Evolutionary conservation across 2,113 vertebrate species (phyloP).

Genomic region (Forbesichthys agassizii): DNA sequence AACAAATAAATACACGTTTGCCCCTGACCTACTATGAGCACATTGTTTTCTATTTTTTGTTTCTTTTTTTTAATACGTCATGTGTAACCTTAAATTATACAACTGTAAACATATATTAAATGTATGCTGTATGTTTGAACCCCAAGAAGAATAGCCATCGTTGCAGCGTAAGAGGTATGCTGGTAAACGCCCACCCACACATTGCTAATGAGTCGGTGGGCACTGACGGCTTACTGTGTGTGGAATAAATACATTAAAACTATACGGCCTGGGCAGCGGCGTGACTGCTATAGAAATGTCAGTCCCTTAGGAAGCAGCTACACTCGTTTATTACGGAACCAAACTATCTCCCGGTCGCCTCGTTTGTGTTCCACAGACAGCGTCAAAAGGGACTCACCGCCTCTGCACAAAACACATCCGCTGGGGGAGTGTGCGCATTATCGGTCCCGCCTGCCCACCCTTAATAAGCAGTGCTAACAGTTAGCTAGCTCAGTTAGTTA

Average conservation of each 20-base stretch:
- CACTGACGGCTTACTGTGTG: too few species aligned
- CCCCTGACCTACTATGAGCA: too few species aligned
- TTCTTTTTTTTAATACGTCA: too few species aligned
- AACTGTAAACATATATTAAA: too few species aligned
- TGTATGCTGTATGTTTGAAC: too few species aligned
- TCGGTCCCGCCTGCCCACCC: conserved; percentile 10
- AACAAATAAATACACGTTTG: not conserved
- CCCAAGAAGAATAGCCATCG: too few species aligned
- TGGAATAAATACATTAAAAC: too few species aligned
- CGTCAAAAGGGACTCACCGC: conserved; percentile 51
- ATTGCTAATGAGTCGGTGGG: too few species aligned
- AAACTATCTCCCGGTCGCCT: conserved; percentile 70
- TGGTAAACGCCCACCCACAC: too few species aligned
- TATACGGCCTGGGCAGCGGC: not conserved
- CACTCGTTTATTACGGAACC: not conserved
- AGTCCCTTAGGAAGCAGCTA: conserved; percentile 9
- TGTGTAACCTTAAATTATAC: too few species aligned
- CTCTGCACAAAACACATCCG: conserved; percentile 41
- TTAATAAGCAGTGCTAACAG: conserved; percentile 40
- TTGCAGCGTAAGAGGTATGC: too few species aligned
- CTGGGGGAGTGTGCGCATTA: conserved; percentile 29
- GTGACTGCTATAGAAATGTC: conserved; percentile 58
- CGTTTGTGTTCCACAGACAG: conserved; percentile 55
- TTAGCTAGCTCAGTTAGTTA: conserved; percentile 11
- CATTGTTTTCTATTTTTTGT: too few species aligned